phyloP scores from a whole-genome alignment of 2,888 invertebrate genomes.

The Trissoscelio sp. region DNA sequence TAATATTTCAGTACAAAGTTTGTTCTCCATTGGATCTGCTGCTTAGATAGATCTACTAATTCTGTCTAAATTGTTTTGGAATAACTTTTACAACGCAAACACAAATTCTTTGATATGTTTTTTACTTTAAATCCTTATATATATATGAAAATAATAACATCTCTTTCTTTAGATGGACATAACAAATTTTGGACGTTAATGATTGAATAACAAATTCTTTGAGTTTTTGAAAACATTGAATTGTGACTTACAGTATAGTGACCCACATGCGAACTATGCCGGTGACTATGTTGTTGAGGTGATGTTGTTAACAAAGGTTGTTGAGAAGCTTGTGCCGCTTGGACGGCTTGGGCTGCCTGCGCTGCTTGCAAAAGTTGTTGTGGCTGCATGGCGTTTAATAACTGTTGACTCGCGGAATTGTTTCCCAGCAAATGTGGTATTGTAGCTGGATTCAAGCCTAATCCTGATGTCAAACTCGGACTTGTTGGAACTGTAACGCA shows the following conservation, averaged over 20 bases:
- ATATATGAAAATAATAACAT: too few relatives aligned
- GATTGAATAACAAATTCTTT: too few relatives aligned
- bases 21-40: too few relatives aligned
- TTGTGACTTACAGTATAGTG: conserved; percentile 78
- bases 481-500: conserved; percentile 85
- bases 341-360: conserved; percentile 79
- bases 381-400: conserved; percentile 90
- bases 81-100: too few relatives aligned
- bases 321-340: conserved; percentile 77
- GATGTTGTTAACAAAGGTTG: conserved; percentile 81
- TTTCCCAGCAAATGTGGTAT: conserved; percentile 90
- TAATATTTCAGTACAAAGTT: neutral
- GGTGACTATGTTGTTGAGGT: conserved; percentile 80
- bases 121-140: too few relatives aligned
- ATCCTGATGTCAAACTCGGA: conserved; percentile 87
- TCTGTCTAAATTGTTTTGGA: too few relatives aligned
- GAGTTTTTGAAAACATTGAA: neutral
- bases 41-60: too few relatives aligned
- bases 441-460: conserved; percentile 87
- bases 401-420: conserved; percentile 88
- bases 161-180: too few relatives aligned
- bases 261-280: conserved; percentile 81
- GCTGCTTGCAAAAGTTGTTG: conserved; percentile 85
- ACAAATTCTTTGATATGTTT: too few relatives aligned
- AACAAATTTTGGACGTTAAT: too few relatives aligned